Base-by-base conservation (phyloP, 2,888 invertebrate species). In the Sympetrum striolatum region DNA sequence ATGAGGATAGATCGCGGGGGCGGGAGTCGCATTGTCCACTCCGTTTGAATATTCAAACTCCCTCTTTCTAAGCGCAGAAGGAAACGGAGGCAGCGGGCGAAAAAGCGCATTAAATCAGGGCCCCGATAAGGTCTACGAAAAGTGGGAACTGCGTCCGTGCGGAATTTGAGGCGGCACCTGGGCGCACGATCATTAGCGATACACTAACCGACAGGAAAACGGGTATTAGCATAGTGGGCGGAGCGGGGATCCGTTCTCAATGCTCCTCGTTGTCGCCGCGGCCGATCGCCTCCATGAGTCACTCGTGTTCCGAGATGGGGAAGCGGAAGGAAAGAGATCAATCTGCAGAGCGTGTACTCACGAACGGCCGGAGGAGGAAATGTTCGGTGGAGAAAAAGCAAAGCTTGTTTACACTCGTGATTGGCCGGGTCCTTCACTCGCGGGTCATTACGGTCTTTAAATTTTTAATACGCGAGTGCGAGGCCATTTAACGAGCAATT, bases 41-140 rank as follows among this genome's bases (percentile, higher is more conserved):
- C 58, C 53, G 58, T 86, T 60, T 86, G 86, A 86, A 86, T 86
- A 86, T 86, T 86, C 58, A 37, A 86, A 60, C 86, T 60, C 25
- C n/a, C 22, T 25, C 44, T 44, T 80, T 37, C 80, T 37, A 14
- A 25, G 80, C 25, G 80, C 31, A 39, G 80, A 39, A 80, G 80
- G 80, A 39, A 39, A 39, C 39, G 80, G 39, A 44, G 80, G 44
- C 10, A 73, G 12, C 3, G 73, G 10, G 10, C 10, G 3, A 73
- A 73, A 73, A 73, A 31, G 14, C 14, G 73, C 73, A 73, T 73
- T 73, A 73, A 25, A 73, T 73, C 73, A 73, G 73, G 31, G 8
- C n/a, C 8, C 73, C 73, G 73, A 73, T 73, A 73, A 73, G 39
- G 80, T 80, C 44, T 44, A 44, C 31, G 80, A 35, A 80, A 37